Evolutionary conservation across 2,113 vertebrate genomes (phyloP).

Genomic region (Eretmodus cyanostictus): DNA sequence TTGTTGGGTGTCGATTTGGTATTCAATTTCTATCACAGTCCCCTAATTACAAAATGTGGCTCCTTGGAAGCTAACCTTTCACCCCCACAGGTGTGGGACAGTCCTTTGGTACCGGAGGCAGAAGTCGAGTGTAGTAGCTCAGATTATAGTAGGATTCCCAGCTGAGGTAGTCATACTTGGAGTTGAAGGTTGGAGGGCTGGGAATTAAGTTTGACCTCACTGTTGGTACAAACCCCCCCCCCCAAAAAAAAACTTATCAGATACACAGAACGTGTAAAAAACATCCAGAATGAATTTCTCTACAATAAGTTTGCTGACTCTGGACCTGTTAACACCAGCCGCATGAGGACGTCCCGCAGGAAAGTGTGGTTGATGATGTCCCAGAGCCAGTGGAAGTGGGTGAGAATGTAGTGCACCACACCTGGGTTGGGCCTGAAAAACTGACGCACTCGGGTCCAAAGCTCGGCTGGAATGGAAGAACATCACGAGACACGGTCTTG

Average conservation of each 20-base stretch:
- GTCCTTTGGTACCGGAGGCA: constrained; percentile 83
- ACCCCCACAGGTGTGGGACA: constrained; percentile 88
- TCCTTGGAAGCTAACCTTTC: constrained; percentile 73
- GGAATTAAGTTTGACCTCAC: constrained; percentile 86
- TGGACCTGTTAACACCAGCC: constrained; percentile 81
- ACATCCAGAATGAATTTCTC: background rate
- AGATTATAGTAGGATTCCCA: constrained; percentile 92
- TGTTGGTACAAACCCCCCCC: constrained; percentile 33
- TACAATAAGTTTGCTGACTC: background rate
- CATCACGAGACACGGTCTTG: background rate
- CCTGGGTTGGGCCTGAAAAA: constrained; percentile 79
- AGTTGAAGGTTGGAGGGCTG: constrained; percentile 91
- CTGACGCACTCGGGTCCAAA: constrained; percentile 75
- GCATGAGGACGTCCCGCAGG: constrained; percentile 80
- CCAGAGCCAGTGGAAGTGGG: constrained; percentile 88
- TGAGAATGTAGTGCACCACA: constrained; percentile 80
- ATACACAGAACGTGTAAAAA: background rate
- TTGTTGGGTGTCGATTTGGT: background rate
- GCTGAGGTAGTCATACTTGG: constrained; percentile 83
- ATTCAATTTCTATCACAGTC: background rate
- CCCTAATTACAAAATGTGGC: background rate
- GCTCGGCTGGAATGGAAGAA: constrained; percentile 69
- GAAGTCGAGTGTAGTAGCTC: constrained; percentile 88
- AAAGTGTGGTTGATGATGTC: constrained; percentile 83
- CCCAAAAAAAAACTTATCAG: background rate